Evolutionary conservation across 2,113 vertebrate genomes (phyloP), one percentile per base, ranked within the genome.

Genomic region (Dipodomys merriami): DNA sequence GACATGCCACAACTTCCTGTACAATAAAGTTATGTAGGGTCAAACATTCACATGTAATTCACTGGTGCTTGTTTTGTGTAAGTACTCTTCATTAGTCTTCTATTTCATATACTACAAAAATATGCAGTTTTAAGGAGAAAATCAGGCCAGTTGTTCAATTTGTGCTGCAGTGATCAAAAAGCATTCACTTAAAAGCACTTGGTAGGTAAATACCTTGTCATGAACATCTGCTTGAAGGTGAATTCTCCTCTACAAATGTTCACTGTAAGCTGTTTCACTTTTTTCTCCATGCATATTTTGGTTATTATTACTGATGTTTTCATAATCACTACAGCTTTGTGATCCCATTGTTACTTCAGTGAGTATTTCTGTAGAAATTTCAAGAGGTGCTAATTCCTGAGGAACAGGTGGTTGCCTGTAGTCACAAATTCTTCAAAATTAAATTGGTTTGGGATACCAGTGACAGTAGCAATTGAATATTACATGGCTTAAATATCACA

Each of bases 51-150:
- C 8, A 83, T 62, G 73, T 84, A 90, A 64, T 20, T 80, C 25
- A 30, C 4, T 88, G 39, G 39, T 35, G 20, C 19, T 83, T 69
- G 84, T 72, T 82, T 62, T 87, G 57, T 23, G 73, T 25, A 90
- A 85, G 11, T 23, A 81, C 53, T 88, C 72, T 85, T 79, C 62
- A 49, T 49, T 83, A 86, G 9, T 90, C 13, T 95, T 91, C 23
- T 16, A 76, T 86, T 86, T 86, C 80, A 81, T 7, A 84, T 7
- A 88, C 22, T 60, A 39, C 57, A 93, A 88, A 72, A 2, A 39
- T 49, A 91, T 90, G 3, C 49, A 90, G 57, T 23, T 88, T 95
- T n/a, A 53, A 7, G n/a, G 44, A 95, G 49, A 83, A 89, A 68
- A 83, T 23, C 15, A 79, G 73, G 57, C 68, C 20, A 27, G 19